Evolutionary conservation across 2,888 invertebrate species (phyloP).

Genomic region (Phyllotreta striolata): DNA sequence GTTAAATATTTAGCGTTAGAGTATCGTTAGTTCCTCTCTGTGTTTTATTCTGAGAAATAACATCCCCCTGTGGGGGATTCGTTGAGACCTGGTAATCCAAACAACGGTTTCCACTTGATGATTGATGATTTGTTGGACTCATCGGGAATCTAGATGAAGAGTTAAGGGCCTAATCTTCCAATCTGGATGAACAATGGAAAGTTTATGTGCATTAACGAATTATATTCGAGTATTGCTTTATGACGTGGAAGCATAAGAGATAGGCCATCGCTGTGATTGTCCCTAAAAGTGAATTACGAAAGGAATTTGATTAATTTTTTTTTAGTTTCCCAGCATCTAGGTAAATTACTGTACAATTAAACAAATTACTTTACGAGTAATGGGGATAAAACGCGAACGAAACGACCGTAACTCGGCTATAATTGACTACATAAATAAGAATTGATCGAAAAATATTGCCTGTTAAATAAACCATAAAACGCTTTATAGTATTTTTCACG

Average conservation of each 20-base stretch:
- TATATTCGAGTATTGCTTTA: constrained; percentile 45
- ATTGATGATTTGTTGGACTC: constrained; percentile 48
- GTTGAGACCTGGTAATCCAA: constrained; percentile 48
- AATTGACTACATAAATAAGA: constrained; percentile 4
- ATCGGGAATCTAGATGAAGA: constrained; percentile 39
- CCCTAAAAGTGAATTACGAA: no score
- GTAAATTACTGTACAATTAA: no score
- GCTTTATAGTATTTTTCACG: constrained; percentile 8
- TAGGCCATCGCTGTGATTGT: no score
- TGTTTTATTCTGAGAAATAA: neutral
- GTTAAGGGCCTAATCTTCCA: constrained; percentile 51
- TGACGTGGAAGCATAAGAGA: no score
- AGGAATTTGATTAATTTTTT: no score
- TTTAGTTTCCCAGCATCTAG: no score
- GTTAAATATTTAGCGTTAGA: no score
- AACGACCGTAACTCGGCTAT: no score
- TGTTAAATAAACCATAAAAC: constrained; percentile 16
- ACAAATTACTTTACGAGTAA: no score
- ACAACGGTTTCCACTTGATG: constrained; percentile 53
- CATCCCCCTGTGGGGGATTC: constrained; percentile 42
- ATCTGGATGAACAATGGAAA: constrained; percentile 51
- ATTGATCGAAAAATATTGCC: constrained; percentile 9
- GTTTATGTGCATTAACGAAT: constrained; percentile 39
- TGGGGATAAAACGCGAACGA: no score
- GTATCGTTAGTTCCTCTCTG: no score